A percentile compares a stretch with the other conserved stretches of the same genome.
Conservation (phyloP, 1,140 invertebrate genomes). For the Brachionus rubens region DNA sequence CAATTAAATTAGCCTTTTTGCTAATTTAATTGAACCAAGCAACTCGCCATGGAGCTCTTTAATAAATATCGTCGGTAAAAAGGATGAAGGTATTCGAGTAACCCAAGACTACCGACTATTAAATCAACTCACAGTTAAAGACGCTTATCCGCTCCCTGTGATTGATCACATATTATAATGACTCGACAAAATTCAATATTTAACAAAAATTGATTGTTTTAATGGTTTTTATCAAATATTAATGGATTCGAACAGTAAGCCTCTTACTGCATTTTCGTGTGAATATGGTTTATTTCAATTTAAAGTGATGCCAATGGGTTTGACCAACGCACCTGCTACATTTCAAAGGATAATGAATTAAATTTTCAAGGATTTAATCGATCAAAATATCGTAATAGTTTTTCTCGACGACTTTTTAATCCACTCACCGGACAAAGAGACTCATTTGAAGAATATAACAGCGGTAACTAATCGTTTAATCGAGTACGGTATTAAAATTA, state of each 20-base stretch:
- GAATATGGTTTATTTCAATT: constrained; percentile 49
- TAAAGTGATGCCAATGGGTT: constrained; percentile 58
- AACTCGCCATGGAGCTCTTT: background rate
- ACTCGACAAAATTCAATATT: background rate
- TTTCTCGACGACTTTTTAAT: background rate
- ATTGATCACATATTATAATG: constrained; percentile 3
- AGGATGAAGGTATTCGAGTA: constrained; percentile 31
- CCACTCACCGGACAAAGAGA: background rate
- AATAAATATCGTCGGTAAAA: constrained; percentile 7
- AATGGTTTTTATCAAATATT: constrained; percentile 7
- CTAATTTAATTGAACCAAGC: constrained; percentile 17
- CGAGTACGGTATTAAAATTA: constrained; percentile 57
- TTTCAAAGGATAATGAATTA: constrained; percentile 54
- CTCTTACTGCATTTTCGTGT: background rate
- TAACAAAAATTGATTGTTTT: constrained; percentile 14
- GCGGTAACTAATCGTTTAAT: background rate
- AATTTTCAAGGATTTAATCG: constrained; percentile 26
- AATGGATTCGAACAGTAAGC: background rate
- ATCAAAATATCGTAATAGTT: constrained; percentile 10
- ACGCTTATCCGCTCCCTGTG: background rate
- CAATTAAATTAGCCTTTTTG: too few relatives aligned
- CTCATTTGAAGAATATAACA: constrained; percentile 1
- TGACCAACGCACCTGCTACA: constrained; percentile 56
- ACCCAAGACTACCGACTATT: constrained; percentile 9
- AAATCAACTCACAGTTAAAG: constrained; percentile 8